Evolutionary conservation across 2,797 vertebrate genomes (phyloP), one percentile per base, ranked within the genome.

Genomic region (Neosilurus hyrtlii): DNA sequence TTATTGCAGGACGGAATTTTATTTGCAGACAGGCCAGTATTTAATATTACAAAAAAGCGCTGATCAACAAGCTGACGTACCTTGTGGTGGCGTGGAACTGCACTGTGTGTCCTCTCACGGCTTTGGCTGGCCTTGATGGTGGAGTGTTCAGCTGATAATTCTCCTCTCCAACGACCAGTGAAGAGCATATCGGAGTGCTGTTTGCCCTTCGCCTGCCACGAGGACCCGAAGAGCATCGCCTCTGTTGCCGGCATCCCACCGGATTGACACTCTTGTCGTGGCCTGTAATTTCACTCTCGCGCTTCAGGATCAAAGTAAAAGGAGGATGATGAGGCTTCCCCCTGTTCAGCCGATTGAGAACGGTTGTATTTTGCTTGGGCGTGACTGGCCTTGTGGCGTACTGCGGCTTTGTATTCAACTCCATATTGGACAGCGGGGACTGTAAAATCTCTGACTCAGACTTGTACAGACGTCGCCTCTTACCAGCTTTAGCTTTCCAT

Each of bases 391-490:
- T 92, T 85, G 90, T 85, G 78, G 92, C 91, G 37, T 91, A 87
- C 2, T 90, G 91, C 9, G 89, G 88, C 12, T 79, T 65, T 26
- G 82, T 35, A 6, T 87, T 86, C 61, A 56, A 66, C 86, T 93
- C 93, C 81, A 9, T 85, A 87, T 91, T 91, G 83, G 91, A 91
- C 88, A 89, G 91, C 83, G 91, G 87, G 0, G 89, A 87, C 76
- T 88, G 83, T 76, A 93, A 89, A 3, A 89, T 78, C 20, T 95
- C 94, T 0, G 94, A 95, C 77, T 95, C 95, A 0, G 95, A 94
- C 81, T 92, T 94, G 86, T 94, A 94, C 85, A 94, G 94, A 3
- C 92, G 70, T 24, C 94, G 88, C 75, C 93, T 89, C 91, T 95
- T 95, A 86, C 90, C 92, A 0, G 86, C 90, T 7, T 91, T 82